Evolutionary conservation across 2,113 vertebrate species (phyloP).

Genomic region (Pterocles orientalis): DNA sequence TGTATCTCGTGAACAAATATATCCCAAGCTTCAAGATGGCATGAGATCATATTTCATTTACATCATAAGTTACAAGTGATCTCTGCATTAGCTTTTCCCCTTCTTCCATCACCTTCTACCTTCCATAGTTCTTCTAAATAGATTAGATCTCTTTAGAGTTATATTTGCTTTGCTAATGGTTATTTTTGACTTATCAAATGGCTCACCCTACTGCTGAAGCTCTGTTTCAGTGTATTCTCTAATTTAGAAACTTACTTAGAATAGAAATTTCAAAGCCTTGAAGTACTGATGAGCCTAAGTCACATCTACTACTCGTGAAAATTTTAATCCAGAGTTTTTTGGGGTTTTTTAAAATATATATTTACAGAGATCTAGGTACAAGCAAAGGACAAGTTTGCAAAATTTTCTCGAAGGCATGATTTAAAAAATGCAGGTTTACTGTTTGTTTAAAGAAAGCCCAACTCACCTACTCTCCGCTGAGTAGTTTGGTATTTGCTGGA

Average conservation of each 20-base stretch:
- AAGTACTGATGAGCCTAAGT: background rate
- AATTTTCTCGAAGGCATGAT: background rate
- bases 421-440: background rate
- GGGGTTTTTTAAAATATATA: background rate
- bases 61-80: slow-evolving; percentile 44
- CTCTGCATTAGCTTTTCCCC: slow-evolving; percentile 46
- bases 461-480: background rate
- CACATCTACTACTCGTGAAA: background rate
- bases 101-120: slow-evolving; percentile 36
- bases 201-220: background rate
- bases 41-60: slow-evolving; percentile 33
- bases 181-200: slow-evolving; percentile 4
- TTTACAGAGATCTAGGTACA: background rate
- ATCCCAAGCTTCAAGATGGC: slow-evolving; percentile 5
- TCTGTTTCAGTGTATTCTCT: slow-evolving; percentile 5
- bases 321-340: background rate
- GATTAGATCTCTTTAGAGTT: slow-evolving; percentile 11
- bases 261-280: background rate
- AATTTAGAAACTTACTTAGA: slow-evolving; percentile 4
- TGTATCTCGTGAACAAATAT: slow-evolving; percentile 24
- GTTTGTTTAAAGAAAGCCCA: background rate
- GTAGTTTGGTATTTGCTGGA: background rate
- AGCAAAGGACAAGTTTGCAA: background rate
- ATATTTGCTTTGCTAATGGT: slow-evolving; percentile 32
- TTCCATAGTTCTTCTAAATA: slow-evolving; percentile 14